Conservation (phyloP, 2,888 invertebrate species). For the Drosophila kambysellisi region DNA sequence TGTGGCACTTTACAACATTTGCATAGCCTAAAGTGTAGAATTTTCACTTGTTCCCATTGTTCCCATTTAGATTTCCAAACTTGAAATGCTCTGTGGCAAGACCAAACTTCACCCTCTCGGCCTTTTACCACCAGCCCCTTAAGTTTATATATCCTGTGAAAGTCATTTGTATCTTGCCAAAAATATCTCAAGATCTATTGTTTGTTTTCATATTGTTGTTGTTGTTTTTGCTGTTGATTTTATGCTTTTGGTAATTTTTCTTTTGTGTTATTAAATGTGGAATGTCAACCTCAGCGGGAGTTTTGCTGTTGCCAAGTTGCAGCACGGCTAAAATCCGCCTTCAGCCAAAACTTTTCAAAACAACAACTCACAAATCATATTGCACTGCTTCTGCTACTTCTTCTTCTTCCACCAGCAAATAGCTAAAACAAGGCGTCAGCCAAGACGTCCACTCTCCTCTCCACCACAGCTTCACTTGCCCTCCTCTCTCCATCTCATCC, state of each 20-base stretch:
- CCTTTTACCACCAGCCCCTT: neutral
- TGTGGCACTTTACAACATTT: neutral
- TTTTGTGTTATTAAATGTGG: slow-evolving; percentile 35
- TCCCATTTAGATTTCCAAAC: neutral
- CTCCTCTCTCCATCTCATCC: neutral
- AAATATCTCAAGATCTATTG: slow-evolving; percentile 18
- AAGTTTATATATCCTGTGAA: slow-evolving; percentile 27
- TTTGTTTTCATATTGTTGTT: slow-evolving; percentile 39
- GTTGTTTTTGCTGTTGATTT: slow-evolving; percentile 1
- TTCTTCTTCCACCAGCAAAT: slow-evolving; percentile 1
- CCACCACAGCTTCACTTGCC: neutral
- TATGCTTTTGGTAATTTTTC: slow-evolving; percentile 47
- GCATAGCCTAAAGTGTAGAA: neutral
- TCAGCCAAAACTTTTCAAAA: slow-evolving; percentile 54
- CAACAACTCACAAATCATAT: slow-evolving; percentile 69
- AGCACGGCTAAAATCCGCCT: slow-evolving; percentile 51
- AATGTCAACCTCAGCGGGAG: slow-evolving; percentile 54
- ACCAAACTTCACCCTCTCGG: neutral
- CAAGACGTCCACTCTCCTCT: slow-evolving; percentile 7
- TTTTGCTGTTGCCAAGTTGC: slow-evolving; percentile 44
- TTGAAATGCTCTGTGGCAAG: neutral
- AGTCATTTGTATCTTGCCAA: slow-evolving; percentile 11
- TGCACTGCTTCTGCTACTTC: slow-evolving; percentile 22
- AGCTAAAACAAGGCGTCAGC: slow-evolving; percentile 43
- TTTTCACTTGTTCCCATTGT: neutral